phyloP scores from a whole-genome alignment of 2,113 vertebrate genomes.

The Holacanthus passer region DNA sequence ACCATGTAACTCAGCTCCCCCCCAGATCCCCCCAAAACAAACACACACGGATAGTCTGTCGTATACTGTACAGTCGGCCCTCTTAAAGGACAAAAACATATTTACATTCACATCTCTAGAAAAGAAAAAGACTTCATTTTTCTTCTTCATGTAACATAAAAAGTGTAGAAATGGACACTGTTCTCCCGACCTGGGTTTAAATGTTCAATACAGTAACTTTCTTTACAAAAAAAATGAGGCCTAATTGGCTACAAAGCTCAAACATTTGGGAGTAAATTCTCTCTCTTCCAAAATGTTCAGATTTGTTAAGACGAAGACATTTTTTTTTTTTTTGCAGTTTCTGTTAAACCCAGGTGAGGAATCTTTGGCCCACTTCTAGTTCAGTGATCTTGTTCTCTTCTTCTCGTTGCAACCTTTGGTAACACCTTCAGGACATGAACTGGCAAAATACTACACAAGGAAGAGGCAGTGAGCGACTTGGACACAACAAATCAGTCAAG shows the following conservation, averaged over 20 bases:
- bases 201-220: constrained; percentile 9
- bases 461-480: constrained; percentile 62
- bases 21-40: constrained; percentile 36
- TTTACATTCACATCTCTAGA: constrained; percentile 82
- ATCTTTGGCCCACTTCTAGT: constrained; percentile 27
- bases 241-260: constrained; percentile 2
- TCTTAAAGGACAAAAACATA: constrained; percentile 61
- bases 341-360: constrained; percentile 45
- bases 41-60: constrained; percentile 55
- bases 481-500: constrained; percentile 15
- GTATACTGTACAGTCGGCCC: constrained; percentile 76
- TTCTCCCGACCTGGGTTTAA: constrained; percentile 40
- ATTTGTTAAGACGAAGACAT: background rate
- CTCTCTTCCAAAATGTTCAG: background rate
- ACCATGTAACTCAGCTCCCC: constrained; percentile 32
- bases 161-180: constrained; percentile 56
- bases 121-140: constrained; percentile 40
- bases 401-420: constrained; percentile 73
- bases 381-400: constrained; percentile 60
- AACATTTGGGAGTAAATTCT: background rate
- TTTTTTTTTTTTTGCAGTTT: constrained; percentile 5
- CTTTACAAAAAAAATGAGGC: background rate
- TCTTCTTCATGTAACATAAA: constrained; percentile 49
- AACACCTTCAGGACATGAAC: constrained; percentile 64
- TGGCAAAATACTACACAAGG: constrained; percentile 33